These are phyloP conservation scores for Spodoptera frugiperda DNA, from an alignment of 1,140 invertebrate genomes.

Conservation along the genomic window DNA sequence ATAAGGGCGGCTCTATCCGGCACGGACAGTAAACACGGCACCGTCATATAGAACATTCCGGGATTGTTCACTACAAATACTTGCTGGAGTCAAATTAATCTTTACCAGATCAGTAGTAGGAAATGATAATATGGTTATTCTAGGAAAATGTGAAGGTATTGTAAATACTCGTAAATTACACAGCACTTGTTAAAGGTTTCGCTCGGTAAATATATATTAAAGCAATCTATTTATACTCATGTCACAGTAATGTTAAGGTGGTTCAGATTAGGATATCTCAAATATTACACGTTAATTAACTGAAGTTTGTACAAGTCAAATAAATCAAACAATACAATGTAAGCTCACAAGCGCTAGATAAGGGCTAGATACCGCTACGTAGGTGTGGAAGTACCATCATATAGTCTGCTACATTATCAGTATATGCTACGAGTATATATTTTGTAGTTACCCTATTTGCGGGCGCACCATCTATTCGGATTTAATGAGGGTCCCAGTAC, in stretches of 20 bases:
- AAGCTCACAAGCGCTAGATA: too few species aligned
- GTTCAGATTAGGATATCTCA: background rate
- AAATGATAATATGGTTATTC: too few species aligned
- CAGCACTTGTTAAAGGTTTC: too few species aligned
- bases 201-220: background rate
- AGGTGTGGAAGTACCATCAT: background rate
- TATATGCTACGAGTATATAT: background rate
- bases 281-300: too few species aligned
- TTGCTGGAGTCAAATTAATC: background rate
- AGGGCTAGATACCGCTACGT: too few species aligned
- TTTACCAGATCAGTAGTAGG: too few species aligned
- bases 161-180: too few species aligned
- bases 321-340: too few species aligned
- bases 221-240: background rate
- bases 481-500: conserved; percentile 32
- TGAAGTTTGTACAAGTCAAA: too few species aligned
- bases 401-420: background rate
- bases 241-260: background rate
- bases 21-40: conserved; percentile 39
- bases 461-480: background rate
- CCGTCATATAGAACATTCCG: background rate
- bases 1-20: conserved; percentile 52
- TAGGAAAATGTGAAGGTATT: too few species aligned
- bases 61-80: background rate
- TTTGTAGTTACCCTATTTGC: conserved; percentile 8